Conservation (phyloP, 2,888 invertebrate species). For the Exephanes ischioxanthus region DNA sequence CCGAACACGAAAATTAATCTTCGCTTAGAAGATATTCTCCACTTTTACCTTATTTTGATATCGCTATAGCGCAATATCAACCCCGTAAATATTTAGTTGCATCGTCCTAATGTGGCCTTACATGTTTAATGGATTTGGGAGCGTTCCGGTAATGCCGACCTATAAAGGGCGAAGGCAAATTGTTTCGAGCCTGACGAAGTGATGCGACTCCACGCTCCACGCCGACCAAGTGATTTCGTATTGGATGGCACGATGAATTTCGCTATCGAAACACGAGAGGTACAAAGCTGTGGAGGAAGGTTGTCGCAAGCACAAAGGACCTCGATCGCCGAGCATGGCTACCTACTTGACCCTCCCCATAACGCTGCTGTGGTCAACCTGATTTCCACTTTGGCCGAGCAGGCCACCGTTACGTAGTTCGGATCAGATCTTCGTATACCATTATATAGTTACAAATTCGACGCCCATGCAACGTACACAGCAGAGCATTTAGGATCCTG, state of each 20-base stretch:
- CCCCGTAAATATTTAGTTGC: background rate
- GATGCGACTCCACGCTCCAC: slow-evolving; percentile 7
- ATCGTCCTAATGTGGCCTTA: background rate
- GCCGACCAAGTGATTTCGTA: slow-evolving; percentile 43
- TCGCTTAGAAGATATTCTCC: background rate
- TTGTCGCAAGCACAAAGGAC: slow-evolving; percentile 43
- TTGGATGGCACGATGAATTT: slow-evolving; percentile 43
- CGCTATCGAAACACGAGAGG: slow-evolving; percentile 24
- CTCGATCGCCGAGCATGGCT: slow-evolving; percentile 18
- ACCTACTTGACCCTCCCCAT: slow-evolving; percentile 30
- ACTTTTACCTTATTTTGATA: too few species aligned
- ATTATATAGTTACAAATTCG: slow-evolving; percentile 5
- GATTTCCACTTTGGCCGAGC: slow-evolving; percentile 61
- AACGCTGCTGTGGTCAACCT: slow-evolving; percentile 46
- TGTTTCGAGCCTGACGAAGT: slow-evolving; percentile 20
- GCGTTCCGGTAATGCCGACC: background rate
- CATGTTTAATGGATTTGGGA: background rate
- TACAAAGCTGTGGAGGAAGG: slow-evolving; percentile 8
- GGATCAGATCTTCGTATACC: slow-evolving; percentile 42
- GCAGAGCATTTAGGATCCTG: slow-evolving; percentile 16
- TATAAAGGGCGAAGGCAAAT: slow-evolving; percentile 24
- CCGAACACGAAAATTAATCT: background rate
- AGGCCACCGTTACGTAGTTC: slow-evolving; percentile 28
- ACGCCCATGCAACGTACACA: slow-evolving; percentile 3
- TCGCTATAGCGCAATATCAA: too few species aligned